These are phyloP conservation scores for Stramonita haemastoma DNA, from an alignment of 2,888 invertebrate genomes.

Conservation along the genomic window DNA sequence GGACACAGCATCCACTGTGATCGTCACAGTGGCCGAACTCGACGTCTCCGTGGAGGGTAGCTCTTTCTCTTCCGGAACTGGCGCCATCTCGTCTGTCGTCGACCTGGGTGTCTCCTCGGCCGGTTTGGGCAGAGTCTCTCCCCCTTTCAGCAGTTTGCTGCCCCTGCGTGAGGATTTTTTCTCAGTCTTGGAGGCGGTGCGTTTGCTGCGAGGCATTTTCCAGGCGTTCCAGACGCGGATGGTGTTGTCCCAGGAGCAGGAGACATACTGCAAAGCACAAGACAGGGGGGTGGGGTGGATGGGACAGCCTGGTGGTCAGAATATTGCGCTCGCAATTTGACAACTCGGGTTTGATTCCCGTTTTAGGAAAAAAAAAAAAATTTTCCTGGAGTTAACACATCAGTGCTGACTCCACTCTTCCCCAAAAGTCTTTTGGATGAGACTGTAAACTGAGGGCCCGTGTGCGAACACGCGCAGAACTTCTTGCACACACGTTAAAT, in stretches of 20 bases:
- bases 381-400: too few relatives aligned
- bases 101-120: neutral
- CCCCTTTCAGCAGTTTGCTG: neutral
- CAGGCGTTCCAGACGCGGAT: constrained; percentile 77
- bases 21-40: neutral
- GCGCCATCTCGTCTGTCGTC: neutral
- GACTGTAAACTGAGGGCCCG: too few relatives aligned
- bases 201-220: constrained; percentile 62
- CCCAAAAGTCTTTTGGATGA: too few relatives aligned
- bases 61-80: neutral
- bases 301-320: too few relatives aligned
- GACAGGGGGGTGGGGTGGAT: too few relatives aligned
- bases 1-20: neutral
- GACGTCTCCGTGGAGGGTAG: neutral
- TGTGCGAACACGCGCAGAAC: too few relatives aligned
- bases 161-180: constrained; percentile 6
- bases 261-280: constrained; percentile 69
- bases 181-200: neutral
- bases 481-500: too few relatives aligned
- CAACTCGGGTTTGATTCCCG: too few relatives aligned
- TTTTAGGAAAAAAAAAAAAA: too few relatives aligned
- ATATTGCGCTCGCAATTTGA: too few relatives aligned
- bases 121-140: neutral
- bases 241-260: constrained; percentile 76
- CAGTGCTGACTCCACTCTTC: too few relatives aligned